phyloP scores from a whole-genome alignment of 1,140 invertebrate species.

The Saccostrea echinata region DNA sequence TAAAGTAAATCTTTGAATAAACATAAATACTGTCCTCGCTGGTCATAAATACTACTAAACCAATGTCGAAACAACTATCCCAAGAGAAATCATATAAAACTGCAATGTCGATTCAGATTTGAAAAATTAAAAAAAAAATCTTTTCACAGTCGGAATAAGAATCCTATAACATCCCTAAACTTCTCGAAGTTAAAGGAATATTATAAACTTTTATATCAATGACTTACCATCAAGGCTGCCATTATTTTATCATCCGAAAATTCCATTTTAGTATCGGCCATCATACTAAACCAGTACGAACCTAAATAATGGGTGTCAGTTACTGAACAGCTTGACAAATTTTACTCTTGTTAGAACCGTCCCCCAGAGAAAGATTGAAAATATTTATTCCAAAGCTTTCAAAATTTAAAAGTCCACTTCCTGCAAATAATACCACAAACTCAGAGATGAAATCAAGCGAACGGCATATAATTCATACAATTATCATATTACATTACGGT shows the following conservation, averaged over 20 bases:
- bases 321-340: not conserved
- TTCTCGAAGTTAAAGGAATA: too few species aligned
- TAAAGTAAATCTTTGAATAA: too few species aligned
- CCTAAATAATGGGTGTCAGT: not conserved
- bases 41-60: too few species aligned
- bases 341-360: not conserved
- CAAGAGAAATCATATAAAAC: too few species aligned
- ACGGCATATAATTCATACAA: not conserved
- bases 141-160: too few species aligned
- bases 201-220: too few species aligned
- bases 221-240: not conserved
- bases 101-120: too few species aligned
- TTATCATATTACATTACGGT: not conserved
- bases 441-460: slow-evolving; percentile 1
- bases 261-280: not conserved
- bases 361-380: not conserved
- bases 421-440: not conserved
- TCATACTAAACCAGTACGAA: not conserved
- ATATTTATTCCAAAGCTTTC: slow-evolving; percentile 18
- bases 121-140: too few species aligned
- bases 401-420: slow-evolving; percentile 19
- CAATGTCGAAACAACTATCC: too few species aligned
- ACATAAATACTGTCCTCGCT: too few species aligned
- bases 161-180: too few species aligned
- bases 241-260: not conserved